Conservation (phyloP, 2,113 vertebrate species). For the Caretta caretta region DNA sequence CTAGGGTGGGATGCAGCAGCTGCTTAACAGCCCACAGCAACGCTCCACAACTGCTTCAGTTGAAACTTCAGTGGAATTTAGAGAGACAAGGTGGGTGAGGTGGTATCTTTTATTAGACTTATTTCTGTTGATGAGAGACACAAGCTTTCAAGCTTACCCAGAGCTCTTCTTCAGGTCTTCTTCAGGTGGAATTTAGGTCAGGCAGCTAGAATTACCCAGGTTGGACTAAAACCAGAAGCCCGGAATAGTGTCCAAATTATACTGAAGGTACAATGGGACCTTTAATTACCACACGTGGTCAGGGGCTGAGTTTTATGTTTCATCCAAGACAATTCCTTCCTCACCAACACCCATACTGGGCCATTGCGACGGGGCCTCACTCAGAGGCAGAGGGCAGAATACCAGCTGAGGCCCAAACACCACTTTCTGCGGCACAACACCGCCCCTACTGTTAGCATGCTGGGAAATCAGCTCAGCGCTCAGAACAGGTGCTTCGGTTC, state of each 20-base stretch:
- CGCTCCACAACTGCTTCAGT: constrained; percentile 7
- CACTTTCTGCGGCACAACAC: background rate
- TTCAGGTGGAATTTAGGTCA: constrained; percentile 23
- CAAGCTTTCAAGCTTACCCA: background rate
- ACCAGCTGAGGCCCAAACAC: background rate
- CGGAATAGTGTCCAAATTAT: background rate
- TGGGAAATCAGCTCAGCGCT: background rate
- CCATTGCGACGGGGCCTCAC: background rate
- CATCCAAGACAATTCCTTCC: background rate
- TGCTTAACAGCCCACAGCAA: background rate
- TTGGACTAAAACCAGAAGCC: background rate
- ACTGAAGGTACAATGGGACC: background rate
- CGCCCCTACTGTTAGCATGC: background rate
- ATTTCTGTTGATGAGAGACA: background rate
- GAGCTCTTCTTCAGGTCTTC: background rate
- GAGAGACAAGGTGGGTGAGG: background rate
- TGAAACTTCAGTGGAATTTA: constrained; percentile 21
- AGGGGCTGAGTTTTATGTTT: background rate
- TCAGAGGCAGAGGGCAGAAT: background rate
- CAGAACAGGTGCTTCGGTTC: background rate
- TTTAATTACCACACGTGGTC: background rate
- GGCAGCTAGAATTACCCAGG: background rate
- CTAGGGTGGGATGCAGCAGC: background rate
- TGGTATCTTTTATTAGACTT: background rate
- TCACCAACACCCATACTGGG: background rate